Percentiles rank a stretch among this genome's conserved stretches.
phyloP scores from a whole-genome alignment of 2,888 invertebrate genomes.

The Plebejus melissa region DNA sequence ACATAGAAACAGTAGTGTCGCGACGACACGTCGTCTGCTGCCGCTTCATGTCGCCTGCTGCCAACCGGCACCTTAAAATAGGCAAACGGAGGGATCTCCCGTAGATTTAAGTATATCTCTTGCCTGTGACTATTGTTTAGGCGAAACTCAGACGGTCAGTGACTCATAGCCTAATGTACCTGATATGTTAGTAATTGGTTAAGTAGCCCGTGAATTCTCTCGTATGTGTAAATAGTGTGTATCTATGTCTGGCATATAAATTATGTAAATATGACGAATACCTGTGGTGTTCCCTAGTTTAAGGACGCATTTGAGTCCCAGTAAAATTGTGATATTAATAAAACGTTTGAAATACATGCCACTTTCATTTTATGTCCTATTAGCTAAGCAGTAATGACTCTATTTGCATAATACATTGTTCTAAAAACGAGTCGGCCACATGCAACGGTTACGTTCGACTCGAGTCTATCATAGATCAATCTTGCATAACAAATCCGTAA shows the following conservation, averaged over 20 bases:
- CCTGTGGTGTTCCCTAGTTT: conserved; percentile 39
- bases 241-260: conserved; percentile 41
- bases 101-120: conserved; percentile 44
- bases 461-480: conserved; percentile 21
- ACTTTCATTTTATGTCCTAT: conserved; percentile 26
- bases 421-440: conserved; percentile 16
- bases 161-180: conserved; percentile 56
- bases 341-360: conserved; percentile 46
- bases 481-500: conserved; percentile 20
- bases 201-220: conserved; percentile 50
- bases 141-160: conserved; percentile 33
- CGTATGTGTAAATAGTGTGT: conserved; percentile 44
- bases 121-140: conserved; percentile 53
- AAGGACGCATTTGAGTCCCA: conserved; percentile 56
- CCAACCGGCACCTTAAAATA: conserved; percentile 32
- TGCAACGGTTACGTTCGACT: conserved; percentile 26
- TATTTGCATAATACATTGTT: conserved; percentile 31
- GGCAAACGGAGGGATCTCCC: conserved; percentile 49
- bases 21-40: no score
- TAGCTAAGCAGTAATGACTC: conserved; percentile 21
- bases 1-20: no score
- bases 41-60: no score
- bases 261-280: conserved; percentile 36
- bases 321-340: conserved; percentile 77
- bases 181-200: conserved; percentile 61